These are phyloP conservation scores for Apodemus sylvaticus DNA, from an alignment of 2,113 vertebrate species.

Conservation along the genomic window DNA sequence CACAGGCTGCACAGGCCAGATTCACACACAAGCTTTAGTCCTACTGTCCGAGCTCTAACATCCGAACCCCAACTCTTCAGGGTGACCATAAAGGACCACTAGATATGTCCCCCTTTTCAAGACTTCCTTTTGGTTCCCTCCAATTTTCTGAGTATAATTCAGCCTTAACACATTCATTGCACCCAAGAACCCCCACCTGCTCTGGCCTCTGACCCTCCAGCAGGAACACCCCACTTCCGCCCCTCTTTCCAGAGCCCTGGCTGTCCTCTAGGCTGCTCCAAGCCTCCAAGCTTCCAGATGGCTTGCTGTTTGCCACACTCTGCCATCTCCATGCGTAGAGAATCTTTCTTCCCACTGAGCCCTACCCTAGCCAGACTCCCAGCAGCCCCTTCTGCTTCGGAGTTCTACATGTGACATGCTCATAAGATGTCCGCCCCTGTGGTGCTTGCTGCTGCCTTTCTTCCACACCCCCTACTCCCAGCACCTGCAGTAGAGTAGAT, in stretches of 20 bases:
- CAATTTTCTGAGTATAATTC: not conserved
- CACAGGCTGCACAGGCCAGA: not conserved
- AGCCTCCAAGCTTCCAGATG: not conserved
- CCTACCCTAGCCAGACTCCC: not conserved
- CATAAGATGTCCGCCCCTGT: too few relatives aligned
- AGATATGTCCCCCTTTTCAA: not conserved
- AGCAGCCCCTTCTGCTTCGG: not conserved
- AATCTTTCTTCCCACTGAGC: not conserved
- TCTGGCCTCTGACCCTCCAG: too few relatives aligned
- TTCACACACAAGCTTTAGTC: not conserved
- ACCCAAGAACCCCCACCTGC: too few relatives aligned
- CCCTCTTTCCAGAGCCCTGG: not conserved
- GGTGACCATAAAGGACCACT: accelerated
- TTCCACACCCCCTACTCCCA: not conserved
- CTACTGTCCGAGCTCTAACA: not conserved
- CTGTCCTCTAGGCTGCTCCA: not conserved
- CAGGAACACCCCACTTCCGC: not conserved
- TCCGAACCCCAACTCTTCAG: not conserved
- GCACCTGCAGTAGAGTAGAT: not conserved
- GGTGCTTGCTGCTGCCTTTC: not conserved
- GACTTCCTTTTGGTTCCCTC: not conserved
- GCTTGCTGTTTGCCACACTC: not conserved
- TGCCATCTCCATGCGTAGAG: accelerated
- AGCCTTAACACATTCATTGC: not conserved
- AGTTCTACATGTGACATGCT: not conserved